Evolutionary conservation across 2,888 invertebrate genomes (phyloP).

Genomic region (Carterocephalus palaemon): DNA sequence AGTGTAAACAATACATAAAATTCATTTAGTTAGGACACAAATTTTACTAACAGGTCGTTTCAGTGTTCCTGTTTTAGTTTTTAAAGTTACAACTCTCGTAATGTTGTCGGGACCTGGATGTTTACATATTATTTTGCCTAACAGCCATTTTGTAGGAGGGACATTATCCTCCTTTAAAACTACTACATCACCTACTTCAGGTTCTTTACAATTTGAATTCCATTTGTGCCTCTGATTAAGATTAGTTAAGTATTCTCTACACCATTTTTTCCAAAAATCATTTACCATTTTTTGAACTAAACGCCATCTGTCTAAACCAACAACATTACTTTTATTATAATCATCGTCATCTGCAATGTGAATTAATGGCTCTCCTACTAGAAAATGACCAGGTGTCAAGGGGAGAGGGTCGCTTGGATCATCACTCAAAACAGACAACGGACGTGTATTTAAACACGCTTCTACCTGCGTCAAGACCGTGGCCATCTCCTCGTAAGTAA

Average conservation of each 20-base stretch:
- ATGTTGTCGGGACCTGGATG: slow-evolving; percentile 11
- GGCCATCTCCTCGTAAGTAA: slow-evolving; percentile 30
- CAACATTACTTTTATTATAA: slow-evolving; percentile 6
- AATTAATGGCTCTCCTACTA: slow-evolving; percentile 32
- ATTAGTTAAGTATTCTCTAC: slow-evolving; percentile 30
- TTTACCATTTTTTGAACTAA: slow-evolving; percentile 31
- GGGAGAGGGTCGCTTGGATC: slow-evolving; percentile 29
- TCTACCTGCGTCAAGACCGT: slow-evolving; percentile 30
- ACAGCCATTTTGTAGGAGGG: slow-evolving; percentile 29
- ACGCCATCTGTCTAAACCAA: slow-evolving; percentile 28
- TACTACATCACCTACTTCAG: slow-evolving; percentile 28
- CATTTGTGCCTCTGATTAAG: slow-evolving; percentile 30
- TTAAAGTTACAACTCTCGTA: slow-evolving; percentile 18
- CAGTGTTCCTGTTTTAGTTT: slow-evolving; percentile 12
- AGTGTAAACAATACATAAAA: too few relatives aligned
- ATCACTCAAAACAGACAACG: slow-evolving; percentile 25
- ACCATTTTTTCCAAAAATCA: slow-evolving; percentile 34
- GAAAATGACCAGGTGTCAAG: slow-evolving; percentile 31
- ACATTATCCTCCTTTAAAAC: slow-evolving; percentile 29
- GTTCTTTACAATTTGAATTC: slow-evolving; percentile 21
- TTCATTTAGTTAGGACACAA: slow-evolving; percentile 6
- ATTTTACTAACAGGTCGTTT: slow-evolving; percentile 19
- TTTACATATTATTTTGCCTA: slow-evolving; percentile 23
- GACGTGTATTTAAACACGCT: slow-evolving; percentile 31
- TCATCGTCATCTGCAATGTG: slow-evolving; percentile 25